Percentiles rank a stretch among this genome's conserved stretches.
Conservation (phyloP, 2,113 vertebrate species). For the Lutjanus erythropterus region DNA sequence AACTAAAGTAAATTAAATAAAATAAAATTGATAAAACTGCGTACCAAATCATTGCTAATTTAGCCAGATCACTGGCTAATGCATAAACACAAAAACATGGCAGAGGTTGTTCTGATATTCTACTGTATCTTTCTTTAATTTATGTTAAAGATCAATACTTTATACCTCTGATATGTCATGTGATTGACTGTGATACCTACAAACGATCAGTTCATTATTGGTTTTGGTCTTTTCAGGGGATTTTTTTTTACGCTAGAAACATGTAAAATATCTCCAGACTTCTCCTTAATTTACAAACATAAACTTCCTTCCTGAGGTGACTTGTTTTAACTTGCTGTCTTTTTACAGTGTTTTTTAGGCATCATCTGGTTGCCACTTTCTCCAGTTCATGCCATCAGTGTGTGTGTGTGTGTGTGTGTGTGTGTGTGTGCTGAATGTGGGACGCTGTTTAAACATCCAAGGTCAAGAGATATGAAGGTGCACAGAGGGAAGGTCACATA, state of each 20-base stretch:
- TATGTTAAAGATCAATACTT: too few relatives aligned
- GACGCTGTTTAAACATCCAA: slow-evolving; percentile 28
- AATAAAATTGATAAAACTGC: too few relatives aligned
- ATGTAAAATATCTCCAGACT: neutral
- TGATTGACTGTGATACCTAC: too few relatives aligned
- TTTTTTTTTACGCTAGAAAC: neutral
- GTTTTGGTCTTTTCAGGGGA: neutral
- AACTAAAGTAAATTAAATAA: too few relatives aligned
- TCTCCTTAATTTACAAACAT: neutral
- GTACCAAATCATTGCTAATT: too few relatives aligned
- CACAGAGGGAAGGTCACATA: slow-evolving; percentile 60
- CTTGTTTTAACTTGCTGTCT: neutral
- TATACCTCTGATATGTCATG: too few relatives aligned
- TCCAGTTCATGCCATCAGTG: neutral
- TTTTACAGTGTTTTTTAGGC: neutral
- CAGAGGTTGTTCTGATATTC: too few relatives aligned
- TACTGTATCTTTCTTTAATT: too few relatives aligned
- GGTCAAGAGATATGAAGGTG: slow-evolving; percentile 43
- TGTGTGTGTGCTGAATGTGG: slow-evolving; percentile 12
- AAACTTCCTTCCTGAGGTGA: neutral
- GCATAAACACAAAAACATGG: too few relatives aligned
- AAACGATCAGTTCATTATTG: neutral
- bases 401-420: too few relatives aligned
- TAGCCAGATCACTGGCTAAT: too few relatives aligned
- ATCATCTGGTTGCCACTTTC: neutral